Conservation (phyloP, 2,888 invertebrate species). For the Eumerus sabulonum region DNA sequence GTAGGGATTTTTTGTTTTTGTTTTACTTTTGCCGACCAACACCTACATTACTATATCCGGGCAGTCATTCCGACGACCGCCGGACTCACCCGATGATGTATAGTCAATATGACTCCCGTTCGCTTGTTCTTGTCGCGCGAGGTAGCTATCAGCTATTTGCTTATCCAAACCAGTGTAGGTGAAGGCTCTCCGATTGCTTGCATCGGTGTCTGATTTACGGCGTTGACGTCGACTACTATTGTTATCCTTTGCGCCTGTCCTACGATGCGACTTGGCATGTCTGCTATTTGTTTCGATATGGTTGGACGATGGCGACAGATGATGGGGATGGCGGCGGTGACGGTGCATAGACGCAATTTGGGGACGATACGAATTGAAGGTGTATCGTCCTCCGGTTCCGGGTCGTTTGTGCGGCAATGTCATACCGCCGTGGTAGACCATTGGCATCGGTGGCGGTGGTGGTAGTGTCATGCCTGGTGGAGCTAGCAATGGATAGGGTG, state of each 20-base stretch:
- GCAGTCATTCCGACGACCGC: conserved; percentile 70
- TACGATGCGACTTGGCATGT: conserved; percentile 71
- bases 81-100: conserved; percentile 72
- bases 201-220: conserved; percentile 77
- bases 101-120: conserved; percentile 76
- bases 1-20: neutral
- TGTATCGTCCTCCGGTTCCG: conserved; percentile 65
- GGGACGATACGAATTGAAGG: conserved; percentile 75
- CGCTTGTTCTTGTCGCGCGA: conserved; percentile 77
- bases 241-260: conserved; percentile 69
- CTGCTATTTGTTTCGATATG: conserved; percentile 73
- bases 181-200: conserved; percentile 74
- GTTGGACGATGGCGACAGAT: conserved; percentile 72
- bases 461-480: conserved; percentile 71
- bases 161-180: conserved; percentile 78
- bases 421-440: conserved; percentile 73
- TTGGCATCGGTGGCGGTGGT: conserved; percentile 43
- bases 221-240: conserved; percentile 74
- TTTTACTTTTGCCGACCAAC: neutral
- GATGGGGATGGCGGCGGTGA: conserved; percentile 35
- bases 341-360: conserved; percentile 46
- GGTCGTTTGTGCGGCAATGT: conserved; percentile 74
- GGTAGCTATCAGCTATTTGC: conserved; percentile 77
- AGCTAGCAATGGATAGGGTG: conserved; percentile 54
- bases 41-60: conserved; percentile 76